Percentiles rank a stretch among this genome's conserved stretches.
These are phyloP conservation scores for Sternarchorhynchus goeldii DNA, from an alignment of 2,797 vertebrate genomes.

Conservation along the genomic window DNA sequence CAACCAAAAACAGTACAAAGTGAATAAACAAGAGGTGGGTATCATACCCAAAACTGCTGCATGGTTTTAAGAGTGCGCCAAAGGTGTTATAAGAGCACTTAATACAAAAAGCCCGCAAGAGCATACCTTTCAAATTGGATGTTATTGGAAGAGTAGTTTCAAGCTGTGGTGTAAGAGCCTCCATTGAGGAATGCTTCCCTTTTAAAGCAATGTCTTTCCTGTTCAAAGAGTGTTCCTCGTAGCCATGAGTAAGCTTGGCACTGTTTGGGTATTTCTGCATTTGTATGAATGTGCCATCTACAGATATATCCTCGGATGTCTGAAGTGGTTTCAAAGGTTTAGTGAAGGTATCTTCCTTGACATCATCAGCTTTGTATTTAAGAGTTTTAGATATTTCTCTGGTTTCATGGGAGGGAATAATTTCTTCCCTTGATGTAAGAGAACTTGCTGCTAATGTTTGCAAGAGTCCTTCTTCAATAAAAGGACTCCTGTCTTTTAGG, in stretches of 20 bases:
- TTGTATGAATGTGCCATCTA: constrained; percentile 9
- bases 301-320: not conserved
- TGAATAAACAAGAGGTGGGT: constrained; percentile 4
- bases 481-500: not conserved
- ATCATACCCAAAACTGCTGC: not conserved
- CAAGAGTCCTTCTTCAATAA: not conserved
- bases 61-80: constrained; percentile 18
- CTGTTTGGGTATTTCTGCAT: not conserved
- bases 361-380: not conserved
- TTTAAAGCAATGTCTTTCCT: not conserved
- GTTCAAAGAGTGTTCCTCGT: constrained; percentile 12
- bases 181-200: not conserved
- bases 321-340: not conserved
- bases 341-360: not conserved
- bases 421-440: not conserved
- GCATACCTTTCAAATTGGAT: constrained; percentile 25
- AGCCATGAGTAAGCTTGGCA: not conserved
- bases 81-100: constrained; percentile 30
- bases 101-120: constrained; percentile 23
- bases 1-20: not conserved
- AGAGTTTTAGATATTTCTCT: not conserved
- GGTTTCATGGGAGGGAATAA: constrained; percentile 1
- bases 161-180: constrained; percentile 21
- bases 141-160: constrained; percentile 10
- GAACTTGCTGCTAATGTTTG: not conserved